A percentile compares a stretch with the other conserved stretches of the same genome.
phyloP scores from a whole-genome alignment of 2,113 vertebrate genomes.

The Bostrychus sinensis region DNA sequence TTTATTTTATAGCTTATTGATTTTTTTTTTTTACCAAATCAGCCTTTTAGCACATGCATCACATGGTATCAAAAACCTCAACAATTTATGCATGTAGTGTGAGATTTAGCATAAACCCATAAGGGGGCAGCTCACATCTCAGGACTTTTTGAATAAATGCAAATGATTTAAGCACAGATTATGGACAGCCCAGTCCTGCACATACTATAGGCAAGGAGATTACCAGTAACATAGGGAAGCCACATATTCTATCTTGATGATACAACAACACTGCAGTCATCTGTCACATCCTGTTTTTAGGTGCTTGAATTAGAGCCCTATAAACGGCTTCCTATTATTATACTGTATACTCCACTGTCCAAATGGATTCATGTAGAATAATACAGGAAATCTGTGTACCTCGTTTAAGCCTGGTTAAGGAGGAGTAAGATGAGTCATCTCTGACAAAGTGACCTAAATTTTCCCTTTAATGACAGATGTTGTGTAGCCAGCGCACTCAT shows the following conservation, averaged over 20 bases:
- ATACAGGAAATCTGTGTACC: background rate
- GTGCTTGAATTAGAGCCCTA: background rate
- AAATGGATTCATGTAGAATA: background rate
- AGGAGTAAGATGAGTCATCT: slow-evolving; percentile 41
- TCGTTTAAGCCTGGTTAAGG: slow-evolving; percentile 13
- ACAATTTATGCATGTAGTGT: slow-evolving; percentile 32
- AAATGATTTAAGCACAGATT: slow-evolving; percentile 36
- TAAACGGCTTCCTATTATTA: background rate
- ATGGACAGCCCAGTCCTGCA: background rate
- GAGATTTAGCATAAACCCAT: slow-evolving; percentile 45
- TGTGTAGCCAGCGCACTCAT: slow-evolving; percentile 39
- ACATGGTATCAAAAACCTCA: background rate
- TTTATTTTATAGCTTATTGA: slow-evolving; percentile 30
- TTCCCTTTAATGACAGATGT: slow-evolving; percentile 57
- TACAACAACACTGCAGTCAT: background rate
- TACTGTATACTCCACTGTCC: background rate
- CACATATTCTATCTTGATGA: slow-evolving; percentile 6
- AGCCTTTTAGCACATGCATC: slow-evolving; percentile 31
- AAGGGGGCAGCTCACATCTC: slow-evolving; percentile 10
- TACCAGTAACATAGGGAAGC: background rate
- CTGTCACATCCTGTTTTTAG: background rate
- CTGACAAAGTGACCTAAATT: slow-evolving; percentile 63
- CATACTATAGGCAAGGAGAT: background rate
- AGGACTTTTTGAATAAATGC: slow-evolving; percentile 29
- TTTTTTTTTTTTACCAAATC: slow-evolving; percentile 36